These are phyloP conservation scores for Cetoscarus ocellatus DNA, from an alignment of 2,797 vertebrate genomes.

Conservation along the genomic window DNA sequence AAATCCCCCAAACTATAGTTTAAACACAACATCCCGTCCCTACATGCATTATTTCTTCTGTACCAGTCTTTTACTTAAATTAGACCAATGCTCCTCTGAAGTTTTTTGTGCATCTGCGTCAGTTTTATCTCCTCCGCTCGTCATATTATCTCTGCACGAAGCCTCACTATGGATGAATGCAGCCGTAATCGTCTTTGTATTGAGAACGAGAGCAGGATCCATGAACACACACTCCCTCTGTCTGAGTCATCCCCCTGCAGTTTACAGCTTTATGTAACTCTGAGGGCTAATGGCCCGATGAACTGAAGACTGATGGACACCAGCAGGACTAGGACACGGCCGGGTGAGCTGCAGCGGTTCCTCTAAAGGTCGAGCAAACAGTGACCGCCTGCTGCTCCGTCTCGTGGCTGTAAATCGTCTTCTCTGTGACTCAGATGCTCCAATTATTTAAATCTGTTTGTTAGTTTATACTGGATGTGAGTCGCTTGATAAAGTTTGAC, in stretches of 20 bases:
- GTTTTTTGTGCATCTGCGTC: conserved; percentile 4
- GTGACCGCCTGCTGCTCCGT: not conserved
- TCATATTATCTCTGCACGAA: conserved; percentile 31
- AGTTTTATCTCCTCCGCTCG: conserved; percentile 30
- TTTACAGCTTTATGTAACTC: conserved; percentile 29
- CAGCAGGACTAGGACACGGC: conserved; percentile 20
- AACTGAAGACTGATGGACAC: conserved; percentile 34
- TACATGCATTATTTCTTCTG: not conserved
- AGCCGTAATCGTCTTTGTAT: conserved; percentile 41
- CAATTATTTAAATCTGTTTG: not conserved
- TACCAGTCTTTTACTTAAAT: too few relatives aligned
- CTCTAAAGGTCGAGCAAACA: conserved; percentile 47
- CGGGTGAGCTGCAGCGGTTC: conserved; percentile 39
- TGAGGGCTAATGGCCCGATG: conserved; percentile 25
- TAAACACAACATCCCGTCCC: too few relatives aligned
- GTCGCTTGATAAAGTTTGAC: too few relatives aligned
- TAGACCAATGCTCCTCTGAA: too few relatives aligned
- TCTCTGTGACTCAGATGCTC: not conserved
- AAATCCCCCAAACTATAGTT: too few relatives aligned
- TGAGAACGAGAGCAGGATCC: conserved; percentile 31
- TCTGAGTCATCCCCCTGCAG: conserved; percentile 44
- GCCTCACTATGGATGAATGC: conserved; percentile 23
- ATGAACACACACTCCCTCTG: not conserved
- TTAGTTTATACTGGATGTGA: too few relatives aligned
- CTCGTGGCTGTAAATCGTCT: not conserved